These are phyloP conservation scores for Athrips mouffetella DNA, from an alignment of 2,888 invertebrate species.

Conservation along the genomic window DNA sequence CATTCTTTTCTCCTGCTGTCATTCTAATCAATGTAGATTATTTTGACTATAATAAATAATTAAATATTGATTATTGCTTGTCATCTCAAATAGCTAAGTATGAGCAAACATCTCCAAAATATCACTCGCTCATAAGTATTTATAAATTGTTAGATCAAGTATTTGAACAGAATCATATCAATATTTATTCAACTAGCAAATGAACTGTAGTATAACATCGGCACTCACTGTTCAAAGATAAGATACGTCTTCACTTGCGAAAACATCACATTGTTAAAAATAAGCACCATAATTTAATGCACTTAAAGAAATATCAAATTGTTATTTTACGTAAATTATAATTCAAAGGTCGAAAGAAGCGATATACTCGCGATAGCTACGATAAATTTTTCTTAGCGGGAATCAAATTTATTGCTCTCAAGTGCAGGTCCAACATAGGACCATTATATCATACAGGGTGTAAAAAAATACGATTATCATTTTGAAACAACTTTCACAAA, in stretches of 20 bases:
- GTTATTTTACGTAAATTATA: neutral
- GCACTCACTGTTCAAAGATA: neutral
- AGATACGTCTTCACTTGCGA: conserved; percentile 6
- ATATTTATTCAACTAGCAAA: neutral
- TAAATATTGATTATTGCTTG: neutral
- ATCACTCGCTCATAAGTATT: conserved; percentile 10
- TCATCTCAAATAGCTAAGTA: conserved; percentile 1
- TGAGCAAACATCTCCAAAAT: neutral
- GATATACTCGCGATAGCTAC: too few relatives aligned
- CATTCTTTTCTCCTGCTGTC: too few relatives aligned
- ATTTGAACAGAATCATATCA: conserved; percentile 6
- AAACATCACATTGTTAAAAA: conserved; percentile 4
- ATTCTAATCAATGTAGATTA: too few relatives aligned
- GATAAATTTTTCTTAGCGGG: too few relatives aligned
- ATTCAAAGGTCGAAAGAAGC: neutral
- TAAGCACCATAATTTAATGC: conserved; percentile 2
- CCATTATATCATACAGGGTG: too few relatives aligned
- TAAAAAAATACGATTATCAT: too few relatives aligned
- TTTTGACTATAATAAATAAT: too few relatives aligned
- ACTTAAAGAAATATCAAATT: neutral
- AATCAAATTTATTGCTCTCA: too few relatives aligned
- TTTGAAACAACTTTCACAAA: too few relatives aligned
- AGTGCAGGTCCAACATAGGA: too few relatives aligned
- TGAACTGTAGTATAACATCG: conserved; percentile 7
- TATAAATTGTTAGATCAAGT: conserved; percentile 7